Evolutionary conservation across 2,888 invertebrate species (phyloP), one percentile per base, ranked within the genome.

Genomic region (Nezara viridula): DNA sequence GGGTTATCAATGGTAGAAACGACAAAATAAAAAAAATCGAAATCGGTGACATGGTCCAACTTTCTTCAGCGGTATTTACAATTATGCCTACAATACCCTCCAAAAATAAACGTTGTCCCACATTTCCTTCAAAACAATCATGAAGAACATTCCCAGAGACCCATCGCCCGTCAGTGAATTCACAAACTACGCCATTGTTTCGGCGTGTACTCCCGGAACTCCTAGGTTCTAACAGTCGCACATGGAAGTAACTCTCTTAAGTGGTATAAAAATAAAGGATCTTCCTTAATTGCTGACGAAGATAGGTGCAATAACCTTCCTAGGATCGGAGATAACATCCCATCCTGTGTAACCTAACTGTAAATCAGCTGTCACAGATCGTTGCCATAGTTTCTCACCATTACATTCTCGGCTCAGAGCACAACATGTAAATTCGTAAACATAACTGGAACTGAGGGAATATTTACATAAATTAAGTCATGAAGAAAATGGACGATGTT

Each of bases 351-450:
- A 10, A n/a, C n/a, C n/a, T 60, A 73, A 32, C 66, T 37, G 66
- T 73, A 37, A 32, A 32, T 37, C 37, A 7, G 32, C 66, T 73
- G 66, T 73, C 66, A 73, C 66, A 73, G 19, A 73, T 24, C 19
- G 66, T 37, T 73, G 66, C 32, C 37, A 37, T 73, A 37, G 32
- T 73, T 73, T 73, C 66, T 73, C 66, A 73, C 66, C 66, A 73
- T 73, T 73, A 73, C 66, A 73, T 27, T 14, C 14, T 32, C 60
- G 14, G 19, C 66, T 32, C 7, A 73, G 66, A 73, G 66, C 66
- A 73, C 66, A 73, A 19, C 3, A 27, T 73, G 66, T 37, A 37
- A 37, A 73, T 73, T 37, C 66, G 16, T 37, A 37, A 73, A 73
- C 66, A 73, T 73, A 73, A 73, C 66, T 37, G 66, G 66, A 73